A percentile compares a stretch with the other conserved stretches of the same genome.
phyloP scores from a whole-genome alignment of 2,888 invertebrate genomes.

The Autographa pulchrina region DNA sequence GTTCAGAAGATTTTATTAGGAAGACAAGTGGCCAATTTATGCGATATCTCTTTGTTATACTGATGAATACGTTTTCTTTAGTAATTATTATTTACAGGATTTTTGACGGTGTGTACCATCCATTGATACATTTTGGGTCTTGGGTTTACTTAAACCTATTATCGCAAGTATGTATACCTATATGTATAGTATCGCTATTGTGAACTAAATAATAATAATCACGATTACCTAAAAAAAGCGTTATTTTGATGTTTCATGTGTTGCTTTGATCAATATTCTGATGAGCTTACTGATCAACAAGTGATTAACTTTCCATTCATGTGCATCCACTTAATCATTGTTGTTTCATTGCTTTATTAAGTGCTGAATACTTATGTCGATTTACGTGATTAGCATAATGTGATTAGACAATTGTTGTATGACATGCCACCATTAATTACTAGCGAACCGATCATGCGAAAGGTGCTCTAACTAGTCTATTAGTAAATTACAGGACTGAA shows the following conservation, averaged over 20 bases:
- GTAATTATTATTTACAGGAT: not conserved
- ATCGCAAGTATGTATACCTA: no score
- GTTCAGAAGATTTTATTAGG: slow-evolving; percentile 15
- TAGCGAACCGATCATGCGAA: slow-evolving; percentile 19
- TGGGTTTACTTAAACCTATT: no score
- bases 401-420: slow-evolving; percentile 30
- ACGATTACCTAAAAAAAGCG: no score
- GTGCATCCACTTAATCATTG: not conserved
- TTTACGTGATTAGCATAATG: slow-evolving; percentile 31
- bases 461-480: slow-evolving; percentile 30
- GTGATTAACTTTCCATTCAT: not conserved
- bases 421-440: slow-evolving; percentile 33
- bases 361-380: slow-evolving; percentile 13
- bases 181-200: no score
- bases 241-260: no score
- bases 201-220: no score
- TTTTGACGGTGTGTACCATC: not conserved
- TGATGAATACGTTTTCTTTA: not conserved
- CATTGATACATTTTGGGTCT: not conserved
- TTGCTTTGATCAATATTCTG: not conserved
- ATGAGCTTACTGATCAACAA: not conserved
- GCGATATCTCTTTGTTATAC: not conserved
- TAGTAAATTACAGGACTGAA: slow-evolving; percentile 38
- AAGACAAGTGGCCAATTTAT: slow-evolving; percentile 14
- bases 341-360: not conserved